Percentiles rank a stretch among this genome's conserved stretches.
These are phyloP conservation scores for Clarias batrachus DNA, from an alignment of 2,113 vertebrate species.

Conservation along the genomic window DNA sequence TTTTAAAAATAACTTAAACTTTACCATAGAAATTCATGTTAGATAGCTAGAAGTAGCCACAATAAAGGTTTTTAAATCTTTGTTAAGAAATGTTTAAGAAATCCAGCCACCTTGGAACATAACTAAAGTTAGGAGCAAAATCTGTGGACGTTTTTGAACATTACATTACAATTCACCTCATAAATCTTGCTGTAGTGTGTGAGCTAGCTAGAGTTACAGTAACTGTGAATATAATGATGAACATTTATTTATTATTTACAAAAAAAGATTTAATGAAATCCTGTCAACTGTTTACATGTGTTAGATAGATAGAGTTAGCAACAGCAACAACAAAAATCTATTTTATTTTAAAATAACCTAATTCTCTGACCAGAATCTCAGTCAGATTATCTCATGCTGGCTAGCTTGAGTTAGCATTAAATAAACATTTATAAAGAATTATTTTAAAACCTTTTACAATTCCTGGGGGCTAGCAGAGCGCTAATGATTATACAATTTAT, in stretches of 20 bases:
- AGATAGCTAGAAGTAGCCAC: neutral
- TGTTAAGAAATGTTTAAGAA: too few relatives aligned
- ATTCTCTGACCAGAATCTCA: neutral
- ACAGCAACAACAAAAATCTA: too few relatives aligned
- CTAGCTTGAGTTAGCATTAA: neutral
- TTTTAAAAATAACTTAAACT: neutral
- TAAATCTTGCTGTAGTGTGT: neutral
- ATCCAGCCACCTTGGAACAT: too few relatives aligned
- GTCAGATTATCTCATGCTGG: neutral
- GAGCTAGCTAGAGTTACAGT: neutral
- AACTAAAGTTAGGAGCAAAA: too few relatives aligned
- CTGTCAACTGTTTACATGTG: neutral
- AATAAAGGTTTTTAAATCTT: too few relatives aligned
- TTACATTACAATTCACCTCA: neutral
- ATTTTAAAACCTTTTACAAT: neutral
- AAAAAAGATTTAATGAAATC: neutral
- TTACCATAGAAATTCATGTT: neutral
- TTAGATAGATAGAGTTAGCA: neutral
- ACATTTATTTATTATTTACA: neutral
- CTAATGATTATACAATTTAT: neutral
- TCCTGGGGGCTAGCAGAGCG: neutral
- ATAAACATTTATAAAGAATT: neutral
- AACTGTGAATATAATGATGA: neutral
- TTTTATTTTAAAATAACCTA: too few relatives aligned
- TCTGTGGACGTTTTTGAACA: too few relatives aligned